Evolutionary conservation across 2,888 invertebrate genomes (phyloP), one percentile per base, ranked within the genome.

Genomic region (Hemithea aestivaria): DNA sequence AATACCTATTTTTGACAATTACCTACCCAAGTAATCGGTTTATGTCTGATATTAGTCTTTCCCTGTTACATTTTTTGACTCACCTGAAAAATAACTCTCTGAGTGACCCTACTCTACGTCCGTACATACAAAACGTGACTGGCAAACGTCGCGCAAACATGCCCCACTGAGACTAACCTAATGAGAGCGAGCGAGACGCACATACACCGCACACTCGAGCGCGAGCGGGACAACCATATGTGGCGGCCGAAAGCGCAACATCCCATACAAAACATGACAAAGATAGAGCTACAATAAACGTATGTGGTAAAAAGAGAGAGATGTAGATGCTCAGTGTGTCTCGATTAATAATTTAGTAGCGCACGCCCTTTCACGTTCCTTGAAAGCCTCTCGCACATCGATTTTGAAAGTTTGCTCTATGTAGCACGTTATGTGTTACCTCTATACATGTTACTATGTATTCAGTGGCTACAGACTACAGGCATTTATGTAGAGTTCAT

Each of bases 241-340:
- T 63, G 83, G 82, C 84, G 73, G 80, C 42, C 78, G 79, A 84
- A 87, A 83, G 85, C 83, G 84, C 85, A 85, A 80, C 73, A 69
- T 63, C 64, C 59, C 50, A 69, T 73, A 68, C 58, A 68, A 56
- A 54, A 49, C 16, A 35, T 27, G 48, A 62, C 9, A 10, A 67
- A 67, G 66, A 82, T 31, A 47, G 53, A 8, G 21, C 29, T 58
- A 73, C 49, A 20, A 1, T 22, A 2, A 1, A 0, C 0, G 0
- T 0, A 0, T 40, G 33, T 1, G 65, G 16, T 38, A 21, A 59
- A 81, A 32, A 22, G 73, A 64, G 77, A 71, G 16, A 32, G 60
- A 32, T 66, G 58, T 66, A 67, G 47, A 62, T 66, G 61, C 80
- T 80, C 83, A 75, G 83, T 81, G 68, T 74, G 66, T 73, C 78